These are phyloP conservation scores for Achlya flavicornis DNA, from an alignment of 2,888 invertebrate genomes.

Conservation along the genomic window DNA sequence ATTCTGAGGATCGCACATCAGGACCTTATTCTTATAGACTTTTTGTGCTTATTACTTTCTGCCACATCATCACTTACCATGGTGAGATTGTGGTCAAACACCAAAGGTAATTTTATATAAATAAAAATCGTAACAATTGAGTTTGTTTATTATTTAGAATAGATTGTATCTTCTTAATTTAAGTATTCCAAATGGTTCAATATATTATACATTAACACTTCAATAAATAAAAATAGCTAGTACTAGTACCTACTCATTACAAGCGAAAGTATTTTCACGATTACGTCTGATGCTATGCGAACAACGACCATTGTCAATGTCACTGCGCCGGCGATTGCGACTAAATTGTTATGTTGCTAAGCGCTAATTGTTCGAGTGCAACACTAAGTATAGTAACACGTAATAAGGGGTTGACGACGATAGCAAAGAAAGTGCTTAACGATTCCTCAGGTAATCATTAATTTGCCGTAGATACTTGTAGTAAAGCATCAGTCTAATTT, in stretches of 20 bases:
- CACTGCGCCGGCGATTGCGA: slow-evolving; percentile 63
- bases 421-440: slow-evolving; percentile 65
- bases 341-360: slow-evolving; percentile 59
- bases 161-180: slow-evolving; percentile 11
- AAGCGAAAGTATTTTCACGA: slow-evolving; percentile 51
- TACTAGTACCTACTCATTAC: slow-evolving; percentile 29
- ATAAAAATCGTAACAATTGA: too few species aligned
- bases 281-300: slow-evolving; percentile 49
- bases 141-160: too few species aligned
- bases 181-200: slow-evolving; percentile 15
- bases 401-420: slow-evolving; percentile 47
- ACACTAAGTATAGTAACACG: slow-evolving; percentile 48
- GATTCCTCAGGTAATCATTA: slow-evolving; percentile 32
- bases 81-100: too few species aligned
- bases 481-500: slow-evolving; percentile 45
- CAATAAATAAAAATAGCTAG: slow-evolving; percentile 14
- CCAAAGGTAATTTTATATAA: too few species aligned
- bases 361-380: slow-evolving; percentile 57
- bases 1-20: too few species aligned
- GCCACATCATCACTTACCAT: too few species aligned
- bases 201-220: slow-evolving; percentile 11
- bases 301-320: slow-evolving; percentile 57
- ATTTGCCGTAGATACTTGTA: slow-evolving; percentile 16
- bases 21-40: too few species aligned
- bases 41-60: too few species aligned